Evolutionary conservation across 2,888 invertebrate genomes (phyloP), one percentile per base, ranked within the genome.

Genomic region (Sinohyriopsis cumingii): DNA sequence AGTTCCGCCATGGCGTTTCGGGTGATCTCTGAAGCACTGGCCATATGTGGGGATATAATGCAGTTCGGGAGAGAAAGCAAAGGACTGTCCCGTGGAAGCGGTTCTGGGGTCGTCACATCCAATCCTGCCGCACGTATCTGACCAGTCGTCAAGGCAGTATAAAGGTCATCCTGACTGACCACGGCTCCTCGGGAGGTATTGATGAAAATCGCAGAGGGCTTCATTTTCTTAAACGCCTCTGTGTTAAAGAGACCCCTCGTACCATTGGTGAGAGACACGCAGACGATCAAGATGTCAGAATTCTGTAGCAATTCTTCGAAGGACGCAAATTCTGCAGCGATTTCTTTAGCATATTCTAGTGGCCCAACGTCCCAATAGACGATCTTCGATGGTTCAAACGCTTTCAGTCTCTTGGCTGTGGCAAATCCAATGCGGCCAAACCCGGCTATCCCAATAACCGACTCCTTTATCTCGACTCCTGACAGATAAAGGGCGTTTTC

Each of bases 81-180:
- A 2, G 94, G 94, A 90, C 93, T 93, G 80, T 95, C 93, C 9
- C 94, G 84, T 0, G 96, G 95, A 71, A 98, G 90, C 0, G 97
- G 97, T 88, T 97, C 97, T 0, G 96, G 96, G 1, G 94, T 94
- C 75, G 94, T 96, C 0, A 97, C 97, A 91, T 97, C 97, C 55
- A 98, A 90, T 0, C 96, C 97, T 0, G 97, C 97, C 0, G 94
- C 95, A 84, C 92, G 91, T 69, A 97, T 96, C 9, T 91, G 92
- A 20, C 93, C 93, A 63, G 91, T 92, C 80, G 93, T 91, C 65
- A 97, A 91, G 0, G 96, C 96, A 71, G 93, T 92, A 71, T 94
- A 93, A 65, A 97, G 91, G 15, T 94, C 95, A 56, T 93, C 91
- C 87, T 97, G 96, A 88, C 96, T 93, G 4, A 91, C 89, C 7